These are phyloP conservation scores for Alethe diademata DNA, from an alignment of 2,113 vertebrate genomes.

Conservation along the genomic window DNA sequence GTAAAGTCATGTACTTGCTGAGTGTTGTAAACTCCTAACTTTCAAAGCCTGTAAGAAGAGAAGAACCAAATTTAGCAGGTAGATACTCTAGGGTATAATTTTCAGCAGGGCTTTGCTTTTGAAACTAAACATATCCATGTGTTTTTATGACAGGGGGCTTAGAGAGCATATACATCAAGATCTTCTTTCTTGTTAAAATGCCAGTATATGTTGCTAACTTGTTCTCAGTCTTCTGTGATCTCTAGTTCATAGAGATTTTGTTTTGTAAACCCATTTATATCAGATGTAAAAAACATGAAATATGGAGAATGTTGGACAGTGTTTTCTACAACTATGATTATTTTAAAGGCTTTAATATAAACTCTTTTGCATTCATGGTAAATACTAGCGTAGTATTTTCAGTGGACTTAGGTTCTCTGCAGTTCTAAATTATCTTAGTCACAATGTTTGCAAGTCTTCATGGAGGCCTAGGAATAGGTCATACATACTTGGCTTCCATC, in stretches of 20 bases:
- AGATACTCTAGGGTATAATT: neutral
- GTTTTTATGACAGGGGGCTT: neutral
- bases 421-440: neutral
- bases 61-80: conserved; percentile 28
- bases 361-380: neutral
- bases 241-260: neutral
- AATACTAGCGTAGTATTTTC: neutral
- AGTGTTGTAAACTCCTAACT: neutral
- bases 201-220: neutral
- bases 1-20: neutral
- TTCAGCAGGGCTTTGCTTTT: conserved; percentile 5
- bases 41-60: neutral
- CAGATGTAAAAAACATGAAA: neutral
- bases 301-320: neutral
- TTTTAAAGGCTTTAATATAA: neutral
- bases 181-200: neutral
- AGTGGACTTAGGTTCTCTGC: neutral
- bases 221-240: neutral
- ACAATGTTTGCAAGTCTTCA: neutral
- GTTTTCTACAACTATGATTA: neutral
- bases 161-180: neutral
- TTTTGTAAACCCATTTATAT: neutral
- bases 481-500: neutral
- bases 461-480: neutral
- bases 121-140: neutral